Conservation (phyloP, 2,888 invertebrate species). For the Automeris io region DNA sequence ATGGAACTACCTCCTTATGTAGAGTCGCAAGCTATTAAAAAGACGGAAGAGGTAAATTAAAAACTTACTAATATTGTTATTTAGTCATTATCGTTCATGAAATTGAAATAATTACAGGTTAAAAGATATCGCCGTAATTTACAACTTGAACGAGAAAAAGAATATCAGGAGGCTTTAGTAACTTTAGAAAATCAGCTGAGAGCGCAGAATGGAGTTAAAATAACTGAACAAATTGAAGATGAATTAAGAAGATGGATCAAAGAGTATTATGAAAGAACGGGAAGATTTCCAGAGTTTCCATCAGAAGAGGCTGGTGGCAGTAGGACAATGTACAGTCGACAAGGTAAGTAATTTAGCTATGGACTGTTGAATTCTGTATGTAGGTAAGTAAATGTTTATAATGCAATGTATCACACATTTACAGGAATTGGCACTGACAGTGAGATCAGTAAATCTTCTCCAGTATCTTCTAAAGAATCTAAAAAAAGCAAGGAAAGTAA, state of each 20-base stretch:
- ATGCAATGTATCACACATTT: not conserved
- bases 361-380: not conserved
- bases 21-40: constrained; percentile 55
- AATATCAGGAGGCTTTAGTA: constrained; percentile 82
- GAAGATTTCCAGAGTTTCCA: constrained; percentile 93
- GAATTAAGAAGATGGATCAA: constrained; percentile 93
- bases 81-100: too few relatives aligned
- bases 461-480: constrained; percentile 85
- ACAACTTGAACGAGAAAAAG: constrained; percentile 81
- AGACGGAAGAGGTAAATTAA: constrained; percentile 47
- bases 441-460: constrained; percentile 87
- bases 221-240: constrained; percentile 91
- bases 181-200: constrained; percentile 80
- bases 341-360: constrained; percentile 64
- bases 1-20: constrained; percentile 79
- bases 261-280: constrained; percentile 88
- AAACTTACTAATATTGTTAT: not conserved
- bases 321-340: constrained; percentile 86
- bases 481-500: constrained; percentile 85
- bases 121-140: constrained; percentile 77
- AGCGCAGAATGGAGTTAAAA: constrained; percentile 82
- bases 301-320: constrained; percentile 95
- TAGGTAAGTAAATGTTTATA: not conserved
- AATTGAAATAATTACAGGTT: constrained; percentile 35
- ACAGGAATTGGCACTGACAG: constrained; percentile 82